Conservation (phyloP, 64 coral and sea anemone genomes). For the Stylophora pistillata region DNA sequence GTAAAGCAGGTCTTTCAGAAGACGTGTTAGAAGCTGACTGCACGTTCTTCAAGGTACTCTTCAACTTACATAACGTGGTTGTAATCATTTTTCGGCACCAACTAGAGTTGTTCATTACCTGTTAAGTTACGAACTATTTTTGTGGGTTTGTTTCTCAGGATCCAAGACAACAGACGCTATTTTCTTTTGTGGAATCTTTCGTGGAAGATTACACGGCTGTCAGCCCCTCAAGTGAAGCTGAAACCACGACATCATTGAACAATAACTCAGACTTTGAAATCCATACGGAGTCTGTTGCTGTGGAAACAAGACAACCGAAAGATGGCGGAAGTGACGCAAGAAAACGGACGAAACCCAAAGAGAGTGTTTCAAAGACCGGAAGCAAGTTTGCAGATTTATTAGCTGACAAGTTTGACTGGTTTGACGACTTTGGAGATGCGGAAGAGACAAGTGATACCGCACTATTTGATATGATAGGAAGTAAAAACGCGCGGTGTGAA, state of each 20-base stretch:
- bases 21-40: conserved; percentile 58
- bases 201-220: conserved; percentile 51
- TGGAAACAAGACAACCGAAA: neutral
- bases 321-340: conserved; percentile 12
- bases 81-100: no score
- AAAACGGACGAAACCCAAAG: conserved; percentile 17
- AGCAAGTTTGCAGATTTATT: neutral
- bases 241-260: neutral
- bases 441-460: neutral
- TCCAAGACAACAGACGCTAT: conserved; percentile 72
- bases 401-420: conserved; percentile 22
- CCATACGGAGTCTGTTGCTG: neutral
- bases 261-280: neutral
- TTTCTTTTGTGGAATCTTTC: conserved; percentile 71
- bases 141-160: conserved; percentile 38
- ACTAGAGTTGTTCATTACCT: neutral
- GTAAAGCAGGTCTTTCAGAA: conserved; percentile 75
- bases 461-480: neutral
- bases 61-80: neutral
- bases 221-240: neutral
- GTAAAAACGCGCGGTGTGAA: neutral
- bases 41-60: conserved; percentile 62
- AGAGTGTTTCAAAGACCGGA: neutral
- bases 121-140: neutral
- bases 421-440: conserved; percentile 7